Conservation (phyloP, 2,797 vertebrate species). For the Silurus aristotelis region DNA sequence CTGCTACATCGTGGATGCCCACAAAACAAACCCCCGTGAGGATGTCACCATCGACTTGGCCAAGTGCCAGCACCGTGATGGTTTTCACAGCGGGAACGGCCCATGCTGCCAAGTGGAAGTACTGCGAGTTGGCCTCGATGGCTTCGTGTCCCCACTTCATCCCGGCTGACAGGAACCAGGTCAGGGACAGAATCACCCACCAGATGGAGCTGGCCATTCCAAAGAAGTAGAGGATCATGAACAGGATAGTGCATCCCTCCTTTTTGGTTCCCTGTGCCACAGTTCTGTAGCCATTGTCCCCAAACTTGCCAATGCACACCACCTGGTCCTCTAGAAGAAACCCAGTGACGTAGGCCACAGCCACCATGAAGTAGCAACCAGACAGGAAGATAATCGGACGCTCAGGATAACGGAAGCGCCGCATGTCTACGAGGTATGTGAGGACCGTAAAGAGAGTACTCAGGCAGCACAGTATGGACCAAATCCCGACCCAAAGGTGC, state of each 20-base stretch:
- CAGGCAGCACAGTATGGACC: conserved; percentile 84
- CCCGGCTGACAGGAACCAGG: conserved; percentile 91
- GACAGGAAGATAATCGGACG: conserved; percentile 92
- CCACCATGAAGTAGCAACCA: conserved; percentile 93
- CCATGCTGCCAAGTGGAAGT: conserved; percentile 92
- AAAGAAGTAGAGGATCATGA: conserved; percentile 92
- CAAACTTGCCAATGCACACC: conserved; percentile 84
- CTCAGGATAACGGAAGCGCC: conserved; percentile 88
- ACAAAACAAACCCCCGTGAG: conserved; percentile 91
- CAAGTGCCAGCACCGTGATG: conserved; percentile 86
- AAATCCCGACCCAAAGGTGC: conserved; percentile 85
- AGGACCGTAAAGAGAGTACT: conserved; percentile 90
- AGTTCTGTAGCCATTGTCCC: conserved; percentile 80
- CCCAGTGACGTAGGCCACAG: conserved; percentile 80
- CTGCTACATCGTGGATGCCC: conserved; percentile 82
- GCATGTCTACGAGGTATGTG: conserved; percentile 87
- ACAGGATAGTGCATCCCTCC: conserved; percentile 88
- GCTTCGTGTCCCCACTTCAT: conserved; percentile 95
- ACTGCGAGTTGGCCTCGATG: conserved; percentile 87
- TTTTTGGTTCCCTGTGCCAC: conserved; percentile 92
- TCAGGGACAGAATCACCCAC: conserved; percentile 91
- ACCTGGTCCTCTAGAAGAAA: conserved; percentile 85
- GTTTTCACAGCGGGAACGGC: conserved; percentile 88
- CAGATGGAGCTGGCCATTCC: conserved; percentile 91
- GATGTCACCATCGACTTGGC: conserved; percentile 88